Base-by-base conservation (phyloP, 2,888 invertebrate genomes). In the Lamellibrachia satsuma region DNA sequence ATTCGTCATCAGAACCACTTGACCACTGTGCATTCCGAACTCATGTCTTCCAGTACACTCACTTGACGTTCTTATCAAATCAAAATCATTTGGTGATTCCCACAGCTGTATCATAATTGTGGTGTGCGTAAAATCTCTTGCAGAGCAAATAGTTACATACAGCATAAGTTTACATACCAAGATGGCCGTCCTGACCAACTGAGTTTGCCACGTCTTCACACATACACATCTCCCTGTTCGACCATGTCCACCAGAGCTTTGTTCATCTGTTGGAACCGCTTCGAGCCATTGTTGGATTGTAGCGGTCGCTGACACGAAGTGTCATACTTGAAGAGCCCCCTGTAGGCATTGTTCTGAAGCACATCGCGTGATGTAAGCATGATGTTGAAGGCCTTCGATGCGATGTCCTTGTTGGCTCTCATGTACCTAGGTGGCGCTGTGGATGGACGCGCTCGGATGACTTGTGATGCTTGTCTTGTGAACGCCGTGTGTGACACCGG, bases 301-400 rank as follows among this genome's bases (percentile, higher is more conserved):
- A 27, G 90, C 52, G 60, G n/a, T n/a, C 55, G 55, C 27, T 55
- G 92, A 55, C 51, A 90, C 92, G 27, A 51, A 7, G 91, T 4
- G 91, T 91, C 91, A 7, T 51, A 75, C 75, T 75, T 75, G 22
- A 75, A 93, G 27, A 93, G 92, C n/a, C 92, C 92, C 9, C 90
- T 52, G 8, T 90, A 55, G 90, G 93, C 92, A 22, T 75, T 75
- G 22, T 75, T 91, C 91, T 91, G 91, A 51, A 91, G 51, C 11
- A 91, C 91, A 3, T 51, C 51, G 52, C 52, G 91, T 52, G 91
- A 52, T 4, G 91, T 52, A 7, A 91, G 51, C 91, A 91, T 91
- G 51, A 52, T 91, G 39, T 91, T 52, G 91, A 91, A 39, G 22
- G 91, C 91, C 52, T 91, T 91, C 1, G 52, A 91, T 4, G 22